Conservation (phyloP, 2,113 vertebrate species). For the Chiloscyllium plagiosum region DNA sequence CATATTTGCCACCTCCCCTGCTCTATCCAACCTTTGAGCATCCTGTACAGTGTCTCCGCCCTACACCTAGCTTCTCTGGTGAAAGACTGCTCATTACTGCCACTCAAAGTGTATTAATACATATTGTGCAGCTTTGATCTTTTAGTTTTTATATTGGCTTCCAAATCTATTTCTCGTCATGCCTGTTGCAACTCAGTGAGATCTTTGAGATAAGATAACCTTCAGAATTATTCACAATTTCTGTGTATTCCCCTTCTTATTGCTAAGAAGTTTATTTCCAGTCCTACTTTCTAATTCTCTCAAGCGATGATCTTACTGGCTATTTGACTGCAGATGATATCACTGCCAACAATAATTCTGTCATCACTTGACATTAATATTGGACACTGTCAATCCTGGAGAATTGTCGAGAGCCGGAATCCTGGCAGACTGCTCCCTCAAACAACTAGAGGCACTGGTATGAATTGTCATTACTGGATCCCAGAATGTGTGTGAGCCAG, state of each 20-base stretch:
- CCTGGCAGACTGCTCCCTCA: background rate
- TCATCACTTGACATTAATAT: background rate
- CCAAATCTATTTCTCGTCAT: background rate
- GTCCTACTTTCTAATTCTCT: background rate
- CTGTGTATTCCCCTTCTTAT: background rate
- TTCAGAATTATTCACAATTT: background rate
- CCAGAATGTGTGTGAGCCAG: background rate
- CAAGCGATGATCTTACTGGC: background rate
- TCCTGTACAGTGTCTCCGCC: background rate
- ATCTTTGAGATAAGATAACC: background rate
- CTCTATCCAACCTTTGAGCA: background rate
- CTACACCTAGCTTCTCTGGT: background rate
- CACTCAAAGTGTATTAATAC: background rate
- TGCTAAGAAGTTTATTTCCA: background rate
- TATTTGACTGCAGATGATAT: background rate
- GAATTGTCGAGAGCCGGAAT: background rate
- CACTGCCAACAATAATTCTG: background rate
- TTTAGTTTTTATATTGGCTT: background rate
- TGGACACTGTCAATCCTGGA: background rate
- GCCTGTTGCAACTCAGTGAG: background rate
- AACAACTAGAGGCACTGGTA: background rate
- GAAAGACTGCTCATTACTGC: slow-evolving; percentile 8
- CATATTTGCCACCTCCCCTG: background rate
- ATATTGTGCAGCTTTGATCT: background rate
- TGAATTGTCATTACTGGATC: background rate